These are phyloP conservation scores for Heterochromis multidens DNA, from an alignment of 2,113 vertebrate genomes.

Conservation along the genomic window DNA sequence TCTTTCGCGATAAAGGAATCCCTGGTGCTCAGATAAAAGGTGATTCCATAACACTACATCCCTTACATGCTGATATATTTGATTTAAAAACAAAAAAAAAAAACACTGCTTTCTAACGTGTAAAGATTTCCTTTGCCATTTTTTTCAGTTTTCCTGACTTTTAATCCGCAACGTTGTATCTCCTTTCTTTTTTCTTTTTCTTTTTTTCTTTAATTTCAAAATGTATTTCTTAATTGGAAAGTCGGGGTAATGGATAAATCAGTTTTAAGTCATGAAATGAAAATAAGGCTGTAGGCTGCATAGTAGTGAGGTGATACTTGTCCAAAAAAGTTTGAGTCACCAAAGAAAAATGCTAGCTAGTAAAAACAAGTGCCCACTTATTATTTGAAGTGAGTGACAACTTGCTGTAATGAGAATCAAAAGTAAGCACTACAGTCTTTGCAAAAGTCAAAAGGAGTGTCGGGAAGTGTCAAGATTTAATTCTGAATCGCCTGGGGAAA, in stretches of 20 bases:
- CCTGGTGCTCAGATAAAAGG: constrained; percentile 65
- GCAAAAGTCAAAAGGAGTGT: background rate
- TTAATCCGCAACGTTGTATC: background rate
- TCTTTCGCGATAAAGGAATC: constrained; percentile 39
- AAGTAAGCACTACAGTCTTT: background rate
- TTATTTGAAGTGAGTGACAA: constrained; percentile 19
- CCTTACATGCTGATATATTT: background rate
- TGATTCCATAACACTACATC: constrained; percentile 53
- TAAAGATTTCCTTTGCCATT: background rate
- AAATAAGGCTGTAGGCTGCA: background rate
- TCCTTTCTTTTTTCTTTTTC: background rate
- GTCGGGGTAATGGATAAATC: background rate
- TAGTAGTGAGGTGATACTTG: background rate
- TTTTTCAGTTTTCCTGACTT: background rate
- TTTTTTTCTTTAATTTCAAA: background rate
- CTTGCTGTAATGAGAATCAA: background rate
- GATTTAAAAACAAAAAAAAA: background rate
- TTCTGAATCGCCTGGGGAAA: background rate
- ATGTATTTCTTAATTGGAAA: background rate
- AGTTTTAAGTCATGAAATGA: background rate
- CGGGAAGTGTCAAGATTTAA: background rate
- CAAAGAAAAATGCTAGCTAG: constrained; percentile 60
- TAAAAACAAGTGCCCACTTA: constrained; percentile 59
- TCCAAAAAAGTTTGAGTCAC: constrained; percentile 32
- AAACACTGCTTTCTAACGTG: background rate